Base-by-base conservation (phyloP, 2,113 vertebrate species). In the Danio rerio region DNA sequence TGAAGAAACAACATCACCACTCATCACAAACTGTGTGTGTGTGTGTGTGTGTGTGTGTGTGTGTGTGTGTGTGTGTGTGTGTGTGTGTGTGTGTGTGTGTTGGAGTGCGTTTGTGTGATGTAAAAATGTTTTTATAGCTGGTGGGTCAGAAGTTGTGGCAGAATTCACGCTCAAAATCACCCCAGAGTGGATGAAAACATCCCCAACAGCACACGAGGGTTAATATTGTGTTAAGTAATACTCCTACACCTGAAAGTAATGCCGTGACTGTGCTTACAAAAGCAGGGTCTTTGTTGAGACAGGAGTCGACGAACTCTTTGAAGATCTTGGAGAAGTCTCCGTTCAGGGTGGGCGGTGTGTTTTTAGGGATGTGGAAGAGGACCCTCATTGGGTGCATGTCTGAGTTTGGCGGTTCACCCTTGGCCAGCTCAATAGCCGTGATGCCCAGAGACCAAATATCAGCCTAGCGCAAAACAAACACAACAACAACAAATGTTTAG, bases 381-480 rank as follows among this genome's bases (percentile, higher is more conserved):
- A 97, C 96, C 80, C 95, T 91, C 96, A 97, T 97, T 0, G 96
- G 96, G 66, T 97, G 96, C 95, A 96, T 96, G 69, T 97, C 96
- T 0, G 96, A 96, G 89, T 97, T 96, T 16, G 96, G 96, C 12
- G 96, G 96, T 70, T 97, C 96, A 43, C 96, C 96, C 81, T 96
- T 97, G 87, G 96, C 96, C 31, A 97, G 89, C 87, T 97, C 96
- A 53, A 97, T 97, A 9, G 96, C 95, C 8, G 96, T 97, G 84
- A 97, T 97, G 76, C 96, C 96, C 86, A 97, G 63, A 0, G 96
- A 97, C 96, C 96, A 97, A 84, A 97, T 96, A 82, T 97, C 96
- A 84, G 96, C 96, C 96, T 97, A 76, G 42, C 20, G 50, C 21
- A 81, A 56, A 55, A 45, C n/a, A 70, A 43, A 20, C n/a, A n/a